Evolutionary conservation across 2,888 invertebrate species (phyloP), one percentile per base, ranked within the genome.

Genomic region (Standfussiana lucernea): DNA sequence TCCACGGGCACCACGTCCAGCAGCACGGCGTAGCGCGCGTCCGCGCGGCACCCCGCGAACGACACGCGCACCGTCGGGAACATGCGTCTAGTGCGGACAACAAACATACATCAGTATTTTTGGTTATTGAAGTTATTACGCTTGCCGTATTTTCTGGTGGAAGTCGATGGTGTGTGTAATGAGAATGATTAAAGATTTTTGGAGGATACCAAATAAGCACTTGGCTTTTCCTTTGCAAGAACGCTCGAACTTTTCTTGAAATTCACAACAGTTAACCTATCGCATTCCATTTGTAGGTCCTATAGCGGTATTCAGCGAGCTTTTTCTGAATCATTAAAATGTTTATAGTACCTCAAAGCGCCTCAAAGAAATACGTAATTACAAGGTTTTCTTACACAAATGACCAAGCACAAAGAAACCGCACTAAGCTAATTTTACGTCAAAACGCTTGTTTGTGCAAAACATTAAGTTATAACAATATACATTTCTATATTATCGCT

Each of bases 1-100:
- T 99, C 99, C 92, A 99, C 99, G 81, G 99, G 99, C 84, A 99
- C 98, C 92, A 99, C 99, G 97, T 99, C 99, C 97, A 99, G 97
- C 89, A 99, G 97, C 76, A 99, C 99, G 74, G 98, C 98, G 97
- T 99, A 99, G 87, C 98, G 98, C 93, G 98, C 98, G 92, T 98
- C 98, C 79, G 98, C 97, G 90, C 98, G 97, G 90, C 98, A 97
- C 2, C 98, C 98, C 88, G 98, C 98, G 97, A 99, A 99, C 83
- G 99, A 99, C 84, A 99, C 99, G 84, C 99, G 98, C 91, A 99
- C 98, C 87, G 99, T 99, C 86, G 99, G 99, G 96, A 99, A 99
- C 99, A 99, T 99, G 91, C 99, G 98, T 96, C 99, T 99, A 97
- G 76, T 77, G 78, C 61, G 62, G 42, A 81, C 67, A 75, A 70